phyloP scores from a whole-genome alignment of 2,797 vertebrate species.

The Centroberyx gerrardi region DNA sequence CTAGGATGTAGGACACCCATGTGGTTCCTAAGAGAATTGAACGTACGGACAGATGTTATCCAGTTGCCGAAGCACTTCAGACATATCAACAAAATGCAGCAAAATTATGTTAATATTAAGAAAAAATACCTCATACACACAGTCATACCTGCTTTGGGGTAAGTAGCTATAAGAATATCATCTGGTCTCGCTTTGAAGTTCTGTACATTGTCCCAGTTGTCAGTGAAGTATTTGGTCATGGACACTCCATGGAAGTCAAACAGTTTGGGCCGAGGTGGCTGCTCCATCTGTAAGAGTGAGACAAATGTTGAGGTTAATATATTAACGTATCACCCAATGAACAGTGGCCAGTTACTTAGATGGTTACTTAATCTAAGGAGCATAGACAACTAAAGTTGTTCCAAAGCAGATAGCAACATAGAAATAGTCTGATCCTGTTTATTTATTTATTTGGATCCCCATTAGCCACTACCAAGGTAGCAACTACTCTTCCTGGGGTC shows the following conservation, averaged over 20 bases:
- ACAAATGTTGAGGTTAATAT: too few relatives aligned
- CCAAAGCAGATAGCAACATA: too few relatives aligned
- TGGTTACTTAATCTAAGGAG: too few relatives aligned
- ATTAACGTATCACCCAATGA: too few relatives aligned
- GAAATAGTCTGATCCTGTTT: too few relatives aligned
- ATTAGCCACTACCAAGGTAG: too few relatives aligned
- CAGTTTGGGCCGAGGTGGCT: conserved; percentile 44
- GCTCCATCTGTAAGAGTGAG: conserved; percentile 45
- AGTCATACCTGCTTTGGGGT: conserved; percentile 80
- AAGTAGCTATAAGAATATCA: conserved; percentile 80
- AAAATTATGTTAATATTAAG: too few relatives aligned
- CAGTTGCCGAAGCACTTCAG: background rate
- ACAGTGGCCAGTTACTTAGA: too few relatives aligned
- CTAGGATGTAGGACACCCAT: conserved; percentile 79
- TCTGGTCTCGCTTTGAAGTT: conserved; percentile 78
- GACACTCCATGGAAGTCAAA: conserved; percentile 78
- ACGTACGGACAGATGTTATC: background rate
- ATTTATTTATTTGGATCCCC: too few relatives aligned
- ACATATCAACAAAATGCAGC: background rate
- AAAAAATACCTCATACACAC: background rate
- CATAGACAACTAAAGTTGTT: too few relatives aligned
- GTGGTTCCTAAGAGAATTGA: conserved; percentile 73
- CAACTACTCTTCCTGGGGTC: too few relatives aligned
- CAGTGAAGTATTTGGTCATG: conserved; percentile 72
- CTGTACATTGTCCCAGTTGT: conserved; percentile 80